Evolutionary conservation across 2,797 vertebrate species (phyloP).

Genomic region (Sitta carolinensis): DNA sequence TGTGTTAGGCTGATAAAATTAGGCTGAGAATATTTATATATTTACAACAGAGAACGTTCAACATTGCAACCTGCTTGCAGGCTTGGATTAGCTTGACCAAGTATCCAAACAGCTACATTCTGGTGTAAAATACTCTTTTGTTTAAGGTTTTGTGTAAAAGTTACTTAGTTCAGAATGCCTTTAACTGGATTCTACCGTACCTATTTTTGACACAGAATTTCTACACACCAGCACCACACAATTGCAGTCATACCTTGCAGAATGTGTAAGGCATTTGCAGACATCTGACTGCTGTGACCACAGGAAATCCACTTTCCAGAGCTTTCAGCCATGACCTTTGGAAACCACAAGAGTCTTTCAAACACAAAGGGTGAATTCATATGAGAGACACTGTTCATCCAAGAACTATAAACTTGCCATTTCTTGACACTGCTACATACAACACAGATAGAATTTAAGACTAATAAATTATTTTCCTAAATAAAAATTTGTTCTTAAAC

Average conservation of each 20-base stretch:
- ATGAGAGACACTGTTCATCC: neutral
- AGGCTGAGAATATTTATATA: conserved; percentile 57
- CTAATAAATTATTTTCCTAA: neutral
- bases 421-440: neutral
- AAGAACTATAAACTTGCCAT: neutral
- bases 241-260: neutral
- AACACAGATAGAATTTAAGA: conserved; percentile 5
- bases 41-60: conserved; percentile 54
- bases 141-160: conserved; percentile 25
- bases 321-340: neutral
- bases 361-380: neutral
- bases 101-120: conserved; percentile 39
- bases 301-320: conserved; percentile 7
- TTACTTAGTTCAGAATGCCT: neutral
- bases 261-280: conserved; percentile 29
- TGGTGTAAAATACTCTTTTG: neutral
- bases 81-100: neutral
- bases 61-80: neutral
- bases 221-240: neutral
- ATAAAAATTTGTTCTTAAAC: conserved; percentile 55
- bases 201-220: neutral
- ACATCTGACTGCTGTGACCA: neutral
- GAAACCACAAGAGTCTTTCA: neutral
- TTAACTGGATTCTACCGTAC: neutral
- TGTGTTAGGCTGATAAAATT: conserved; percentile 28